These are phyloP conservation scores for Paelopatides confundens DNA, from an alignment of 53 echinoderm and acorn worm species.

Conservation along the genomic window DNA sequence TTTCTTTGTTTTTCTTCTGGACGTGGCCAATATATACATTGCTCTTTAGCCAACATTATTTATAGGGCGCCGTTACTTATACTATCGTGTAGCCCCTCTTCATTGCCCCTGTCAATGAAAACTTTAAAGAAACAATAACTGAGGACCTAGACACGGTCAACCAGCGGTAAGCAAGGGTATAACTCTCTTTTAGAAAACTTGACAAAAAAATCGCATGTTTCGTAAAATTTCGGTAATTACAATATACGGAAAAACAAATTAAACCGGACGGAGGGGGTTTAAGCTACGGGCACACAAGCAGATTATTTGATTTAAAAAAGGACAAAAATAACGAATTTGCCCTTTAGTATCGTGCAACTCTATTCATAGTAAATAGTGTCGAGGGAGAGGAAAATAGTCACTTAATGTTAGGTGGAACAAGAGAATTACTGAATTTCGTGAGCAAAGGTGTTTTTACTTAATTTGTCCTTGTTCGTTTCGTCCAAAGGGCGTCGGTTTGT, in stretches of 20 bases:
- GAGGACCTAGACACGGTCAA: neutral
- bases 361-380: neutral
- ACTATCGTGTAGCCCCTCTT: neutral
- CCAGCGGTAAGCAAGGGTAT: neutral
- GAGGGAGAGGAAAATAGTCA: neutral
- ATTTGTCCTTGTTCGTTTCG: slow-evolving; percentile 2
- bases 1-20: too few relatives aligned
- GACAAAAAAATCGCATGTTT: neutral
- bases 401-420: slow-evolving; percentile 4
- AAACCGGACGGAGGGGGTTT: neutral
- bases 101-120: neutral
- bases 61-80: too few relatives aligned
- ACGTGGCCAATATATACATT: too few relatives aligned
- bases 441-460: slow-evolving; percentile 22
- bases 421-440: slow-evolving; percentile 31
- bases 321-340: slow-evolving; percentile 14
- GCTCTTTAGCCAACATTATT: too few relatives aligned
- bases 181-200: neutral
- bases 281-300: neutral
- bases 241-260: slow-evolving; percentile 35
- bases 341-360: neutral
- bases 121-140: neutral
- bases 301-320: slow-evolving; percentile 14
- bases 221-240: slow-evolving; percentile 23
- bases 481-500: slow-evolving; percentile 38